These are phyloP conservation scores for Psilanteris sp. DNA, from an alignment of 1,140 invertebrate genomes.

Conservation along the genomic window DNA sequence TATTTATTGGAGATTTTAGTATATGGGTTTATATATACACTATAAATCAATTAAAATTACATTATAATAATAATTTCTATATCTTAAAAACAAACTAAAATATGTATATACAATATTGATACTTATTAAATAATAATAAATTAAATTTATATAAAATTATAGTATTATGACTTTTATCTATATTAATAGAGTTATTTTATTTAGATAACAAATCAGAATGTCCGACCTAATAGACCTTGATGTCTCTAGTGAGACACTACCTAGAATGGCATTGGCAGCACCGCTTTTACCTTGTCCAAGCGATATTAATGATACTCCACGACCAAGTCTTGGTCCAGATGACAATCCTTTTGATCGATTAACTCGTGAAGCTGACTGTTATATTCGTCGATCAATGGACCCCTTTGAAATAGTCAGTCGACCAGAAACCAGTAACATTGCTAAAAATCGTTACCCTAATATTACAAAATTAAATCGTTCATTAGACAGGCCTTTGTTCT, in stretches of 20 bases:
- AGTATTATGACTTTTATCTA: no score
- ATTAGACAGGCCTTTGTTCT: neutral
- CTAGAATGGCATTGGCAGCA: neutral
- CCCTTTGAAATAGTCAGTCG: slow-evolving; percentile 29
- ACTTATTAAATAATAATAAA: no score
- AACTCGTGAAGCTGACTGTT: slow-evolving; percentile 4
- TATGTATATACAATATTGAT: no score
- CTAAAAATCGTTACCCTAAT: neutral
- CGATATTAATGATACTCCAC: neutral
- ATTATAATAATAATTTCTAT: no score
- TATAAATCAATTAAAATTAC: no score
- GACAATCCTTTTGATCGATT: slow-evolving; percentile 32
- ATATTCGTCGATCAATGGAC: slow-evolving; percentile 11
- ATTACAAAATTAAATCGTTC: no score
- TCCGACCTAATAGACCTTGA: slow-evolving; percentile 39
- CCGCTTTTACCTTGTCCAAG: slow-evolving; percentile 32
- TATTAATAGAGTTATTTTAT: no score
- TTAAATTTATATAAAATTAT: no score
- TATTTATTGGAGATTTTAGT: no score
- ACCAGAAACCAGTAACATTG: no score
- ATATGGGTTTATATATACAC: no score
- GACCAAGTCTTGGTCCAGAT: slow-evolving; percentile 3
- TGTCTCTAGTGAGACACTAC: slow-evolving; percentile 5
- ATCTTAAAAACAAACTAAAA: no score
- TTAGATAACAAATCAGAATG: slow-evolving; percentile 13